Conservation (phyloP, 2,797 vertebrate species). For the Peromyscus aztecus region DNA sequence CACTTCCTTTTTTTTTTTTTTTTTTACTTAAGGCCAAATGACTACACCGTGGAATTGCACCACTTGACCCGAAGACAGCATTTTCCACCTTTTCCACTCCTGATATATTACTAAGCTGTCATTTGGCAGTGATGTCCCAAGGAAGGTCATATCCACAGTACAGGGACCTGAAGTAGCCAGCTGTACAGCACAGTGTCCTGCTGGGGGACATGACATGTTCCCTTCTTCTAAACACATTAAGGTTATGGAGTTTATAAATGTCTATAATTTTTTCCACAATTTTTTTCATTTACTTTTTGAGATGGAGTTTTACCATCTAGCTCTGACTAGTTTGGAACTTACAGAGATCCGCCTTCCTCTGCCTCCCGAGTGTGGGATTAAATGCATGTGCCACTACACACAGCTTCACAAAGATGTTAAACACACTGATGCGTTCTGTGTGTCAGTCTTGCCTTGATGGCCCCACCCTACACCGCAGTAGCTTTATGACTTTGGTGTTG, state of each 20-base stretch:
- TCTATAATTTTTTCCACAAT: neutral
- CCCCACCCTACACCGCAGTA: neutral
- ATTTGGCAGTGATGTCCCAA: neutral
- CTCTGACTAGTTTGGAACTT: neutral
- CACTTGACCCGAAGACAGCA: neutral
- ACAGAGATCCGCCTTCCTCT: too few species aligned
- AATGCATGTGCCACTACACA: neutral
- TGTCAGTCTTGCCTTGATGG: neutral
- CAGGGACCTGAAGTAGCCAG: neutral
- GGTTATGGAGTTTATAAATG: neutral
- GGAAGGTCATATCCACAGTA: neutral
- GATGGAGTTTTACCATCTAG: neutral
- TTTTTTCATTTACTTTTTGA: neutral
- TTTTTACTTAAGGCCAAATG: slow-evolving; percentile 10
- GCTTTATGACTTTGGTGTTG: neutral
- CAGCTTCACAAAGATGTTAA: neutral
- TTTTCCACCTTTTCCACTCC: neutral
- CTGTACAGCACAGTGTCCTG: neutral
- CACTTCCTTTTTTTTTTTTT: slow-evolving; percentile 21
- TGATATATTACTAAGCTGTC: neutral
- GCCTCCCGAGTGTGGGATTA: neutral
- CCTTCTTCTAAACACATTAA: neutral
- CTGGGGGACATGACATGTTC: neutral
- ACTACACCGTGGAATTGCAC: neutral
- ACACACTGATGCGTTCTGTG: neutral